Evolutionary conservation across 1,140 invertebrate genomes (phyloP), one percentile per base, ranked within the genome.

Genomic region (Odontomachus brunneus): DNA sequence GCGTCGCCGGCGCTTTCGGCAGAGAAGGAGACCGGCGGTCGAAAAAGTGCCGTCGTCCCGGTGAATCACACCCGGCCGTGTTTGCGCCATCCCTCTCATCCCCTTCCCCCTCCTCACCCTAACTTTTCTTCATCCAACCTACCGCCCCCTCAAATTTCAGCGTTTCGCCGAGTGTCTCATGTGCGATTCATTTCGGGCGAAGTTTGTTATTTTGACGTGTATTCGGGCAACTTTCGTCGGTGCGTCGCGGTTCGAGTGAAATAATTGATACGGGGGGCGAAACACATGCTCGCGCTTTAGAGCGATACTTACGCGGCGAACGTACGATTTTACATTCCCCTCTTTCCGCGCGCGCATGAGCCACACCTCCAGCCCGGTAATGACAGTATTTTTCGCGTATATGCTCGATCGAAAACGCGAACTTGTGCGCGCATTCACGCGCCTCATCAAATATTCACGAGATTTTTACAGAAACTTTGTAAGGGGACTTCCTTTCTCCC

Each of bases 361-460:
- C 75, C 75, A 69, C 75, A 69, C 75, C 65, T 69, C 51, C 65
- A 49, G 9, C 19, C 24, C 24, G 55, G 55, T 19, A 85, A 85
- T 85, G 81, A 75, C 84, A 84, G 86, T 75, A 78, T 60, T 80
- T 81, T 75, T 87, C 15, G 72, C 49, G 73, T 81, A 81, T 74
- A 85, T 75, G 75, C 60, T 59, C 86, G 80, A 88, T 89, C 84
- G 88, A 33, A 84, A 82, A 84, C 76, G 82, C 76, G 71, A 51
- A 82, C 73, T 85, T 5, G n/a, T 84, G 48, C 26, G 69, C 74
- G 72, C 87, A 78, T 80, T 73, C 72, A 57, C 48, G 24, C 26
- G 51, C 29, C 26, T 84, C 49, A 22, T 92, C 59, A 87, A 91
- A 89, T 65, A 89, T 91, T 90, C 66, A 91, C 82, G 65, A 71